Percentiles rank a stretch among this genome's conserved stretches.
phyloP scores from a whole-genome alignment of 2,888 invertebrate species.

The Balanococcus diminutus region DNA sequence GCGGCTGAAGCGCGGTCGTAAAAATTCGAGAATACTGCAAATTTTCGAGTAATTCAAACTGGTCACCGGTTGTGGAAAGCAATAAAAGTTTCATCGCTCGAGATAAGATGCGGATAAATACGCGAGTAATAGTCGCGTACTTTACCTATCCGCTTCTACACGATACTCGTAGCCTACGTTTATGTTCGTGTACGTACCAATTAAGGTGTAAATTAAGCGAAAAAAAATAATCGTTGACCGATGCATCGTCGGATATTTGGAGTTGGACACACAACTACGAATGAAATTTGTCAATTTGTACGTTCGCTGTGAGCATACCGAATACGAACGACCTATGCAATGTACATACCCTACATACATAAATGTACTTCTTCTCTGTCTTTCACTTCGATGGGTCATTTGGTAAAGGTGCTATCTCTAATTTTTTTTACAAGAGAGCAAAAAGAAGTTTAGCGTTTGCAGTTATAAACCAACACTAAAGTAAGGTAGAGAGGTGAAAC shows the following conservation, averaged over 20 bases:
- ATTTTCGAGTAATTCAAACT: neutral
- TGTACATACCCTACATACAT: too few species aligned
- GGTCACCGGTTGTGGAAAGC: neutral
- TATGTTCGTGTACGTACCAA: neutral
- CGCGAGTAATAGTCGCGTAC: too few species aligned
- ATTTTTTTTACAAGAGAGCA: too few species aligned
- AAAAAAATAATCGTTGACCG: neutral
- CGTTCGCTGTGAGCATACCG: too few species aligned
- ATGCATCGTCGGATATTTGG: too few species aligned
- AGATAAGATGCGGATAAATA: neutral
- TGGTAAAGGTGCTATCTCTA: neutral
- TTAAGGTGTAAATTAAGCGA: slow-evolving; percentile 17
- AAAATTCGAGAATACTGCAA: neutral
- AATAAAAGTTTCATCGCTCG: neutral
- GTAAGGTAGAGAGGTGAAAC: too few species aligned
- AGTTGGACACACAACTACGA: neutral
- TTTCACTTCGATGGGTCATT: neutral
- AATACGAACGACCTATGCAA: too few species aligned
- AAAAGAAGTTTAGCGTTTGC: too few species aligned
- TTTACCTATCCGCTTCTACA: too few species aligned
- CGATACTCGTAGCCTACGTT: too few species aligned
- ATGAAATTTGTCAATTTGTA: neutral
- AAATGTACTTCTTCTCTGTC: too few species aligned
- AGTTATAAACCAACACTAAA: too few species aligned
- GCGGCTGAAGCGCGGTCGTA: neutral